phyloP scores from a whole-genome alignment of 2,113 vertebrate genomes.

The Tricholaema leucomelas region DNA sequence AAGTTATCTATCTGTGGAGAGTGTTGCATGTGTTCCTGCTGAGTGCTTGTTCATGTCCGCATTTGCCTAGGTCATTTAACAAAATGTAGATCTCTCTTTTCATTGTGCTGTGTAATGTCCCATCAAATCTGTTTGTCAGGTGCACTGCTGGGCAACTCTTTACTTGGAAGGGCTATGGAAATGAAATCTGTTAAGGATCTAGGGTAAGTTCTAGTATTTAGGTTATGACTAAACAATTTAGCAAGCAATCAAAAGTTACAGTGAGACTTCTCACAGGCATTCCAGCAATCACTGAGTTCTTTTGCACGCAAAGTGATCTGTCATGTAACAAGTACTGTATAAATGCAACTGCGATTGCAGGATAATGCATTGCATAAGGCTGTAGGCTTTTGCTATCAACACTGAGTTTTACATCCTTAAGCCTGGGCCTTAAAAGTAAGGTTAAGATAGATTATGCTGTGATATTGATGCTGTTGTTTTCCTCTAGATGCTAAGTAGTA shows the following conservation, averaged over 20 bases:
- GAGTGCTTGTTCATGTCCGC: background rate
- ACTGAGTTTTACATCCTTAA: background rate
- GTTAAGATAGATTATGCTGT: slow-evolving; percentile 5
- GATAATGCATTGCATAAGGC: background rate
- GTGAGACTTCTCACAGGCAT: background rate
- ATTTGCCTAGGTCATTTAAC: background rate
- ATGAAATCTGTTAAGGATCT: background rate
- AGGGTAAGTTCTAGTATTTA: background rate
- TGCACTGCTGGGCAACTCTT: background rate
- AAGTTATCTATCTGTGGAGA: background rate
- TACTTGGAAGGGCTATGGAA: background rate
- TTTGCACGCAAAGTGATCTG: background rate
- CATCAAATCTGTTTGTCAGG: background rate
- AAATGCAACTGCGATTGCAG: background rate
- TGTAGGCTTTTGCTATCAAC: background rate
- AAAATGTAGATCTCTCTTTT: background rate
- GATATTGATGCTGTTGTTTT: background rate
- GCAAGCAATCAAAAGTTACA: background rate
- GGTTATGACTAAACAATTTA: background rate
- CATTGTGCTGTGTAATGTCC: background rate
- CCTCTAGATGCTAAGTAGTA: background rate
- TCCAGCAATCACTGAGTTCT: background rate
- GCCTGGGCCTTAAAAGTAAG: background rate
- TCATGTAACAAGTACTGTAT: background rate
- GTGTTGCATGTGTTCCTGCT: background rate